phyloP scores from a whole-genome alignment of 2,888 invertebrate genomes.

The Anthophora plumipes region DNA sequence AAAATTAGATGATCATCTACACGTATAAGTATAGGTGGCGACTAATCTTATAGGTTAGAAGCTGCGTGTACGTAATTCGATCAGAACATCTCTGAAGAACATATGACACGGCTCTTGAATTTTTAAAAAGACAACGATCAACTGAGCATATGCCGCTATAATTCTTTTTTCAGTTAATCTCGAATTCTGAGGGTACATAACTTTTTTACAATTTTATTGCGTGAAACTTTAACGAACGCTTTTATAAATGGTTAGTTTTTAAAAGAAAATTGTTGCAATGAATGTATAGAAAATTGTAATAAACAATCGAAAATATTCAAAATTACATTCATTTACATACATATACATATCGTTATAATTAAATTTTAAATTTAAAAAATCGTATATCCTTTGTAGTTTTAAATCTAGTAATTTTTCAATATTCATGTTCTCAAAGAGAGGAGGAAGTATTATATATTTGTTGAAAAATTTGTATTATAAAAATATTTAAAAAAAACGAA shows the following conservation, averaged over 20 bases:
- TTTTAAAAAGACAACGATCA: neutral
- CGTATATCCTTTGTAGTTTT: neutral
- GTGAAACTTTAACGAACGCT: too few species aligned
- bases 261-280: too few species aligned
- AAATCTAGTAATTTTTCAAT: neutral
- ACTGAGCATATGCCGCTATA: too few species aligned
- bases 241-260: too few species aligned
- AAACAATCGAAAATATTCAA: neutral
- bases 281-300: neutral
- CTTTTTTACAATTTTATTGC: neutral
- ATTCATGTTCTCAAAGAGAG: neutral
- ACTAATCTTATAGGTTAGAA: slow-evolving; percentile 27
- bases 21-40: neutral
- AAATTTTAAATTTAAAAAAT: neutral
- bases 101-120: neutral
- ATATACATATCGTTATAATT: neutral
- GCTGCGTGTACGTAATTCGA: neutral
- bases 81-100: too few species aligned
- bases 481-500: too few species aligned
- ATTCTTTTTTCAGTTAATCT: neutral
- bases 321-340: neutral
- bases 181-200: neutral
- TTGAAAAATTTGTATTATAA: neutral
- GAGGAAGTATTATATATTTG: neutral
- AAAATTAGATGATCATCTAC: slow-evolving; percentile 25